Evolutionary conservation across 2,797 vertebrate genomes (phyloP).

Genomic region (Apodemus agrarius): DNA sequence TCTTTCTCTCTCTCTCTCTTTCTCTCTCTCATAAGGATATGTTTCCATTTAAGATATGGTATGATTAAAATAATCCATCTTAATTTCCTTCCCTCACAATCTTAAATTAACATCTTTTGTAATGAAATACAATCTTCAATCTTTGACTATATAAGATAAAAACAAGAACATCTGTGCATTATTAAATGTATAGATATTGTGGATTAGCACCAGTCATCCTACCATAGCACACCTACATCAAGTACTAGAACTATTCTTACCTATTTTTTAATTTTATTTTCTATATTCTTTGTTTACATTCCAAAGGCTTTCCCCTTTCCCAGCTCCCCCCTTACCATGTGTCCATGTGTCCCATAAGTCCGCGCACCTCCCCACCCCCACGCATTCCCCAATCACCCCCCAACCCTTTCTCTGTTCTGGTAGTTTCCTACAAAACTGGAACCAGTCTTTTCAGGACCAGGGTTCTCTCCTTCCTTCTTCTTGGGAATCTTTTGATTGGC

Average conservation of each 20-base stretch:
- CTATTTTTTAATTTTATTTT: no score
- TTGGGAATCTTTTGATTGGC: no score
- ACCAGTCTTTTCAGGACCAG: no score
- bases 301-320: no score
- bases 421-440: no score
- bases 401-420: no score
- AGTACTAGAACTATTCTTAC: background rate
- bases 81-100: background rate
- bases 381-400: no score
- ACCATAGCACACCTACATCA: background rate
- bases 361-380: no score
- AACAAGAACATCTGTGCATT: background rate
- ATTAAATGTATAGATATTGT: background rate
- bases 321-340: no score
- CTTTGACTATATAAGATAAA: background rate
- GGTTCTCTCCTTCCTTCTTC: no score
- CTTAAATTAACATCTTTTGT: background rate
- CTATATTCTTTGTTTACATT: no score
- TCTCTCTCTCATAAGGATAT: background rate
- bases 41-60: background rate
- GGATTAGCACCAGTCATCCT: background rate
- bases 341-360: no score
- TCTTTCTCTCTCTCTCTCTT: background rate
- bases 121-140: background rate
- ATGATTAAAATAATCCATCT: background rate